These are phyloP conservation scores for Zapus hudsonius DNA, from an alignment of 2,113 vertebrate genomes.

Conservation along the genomic window DNA sequence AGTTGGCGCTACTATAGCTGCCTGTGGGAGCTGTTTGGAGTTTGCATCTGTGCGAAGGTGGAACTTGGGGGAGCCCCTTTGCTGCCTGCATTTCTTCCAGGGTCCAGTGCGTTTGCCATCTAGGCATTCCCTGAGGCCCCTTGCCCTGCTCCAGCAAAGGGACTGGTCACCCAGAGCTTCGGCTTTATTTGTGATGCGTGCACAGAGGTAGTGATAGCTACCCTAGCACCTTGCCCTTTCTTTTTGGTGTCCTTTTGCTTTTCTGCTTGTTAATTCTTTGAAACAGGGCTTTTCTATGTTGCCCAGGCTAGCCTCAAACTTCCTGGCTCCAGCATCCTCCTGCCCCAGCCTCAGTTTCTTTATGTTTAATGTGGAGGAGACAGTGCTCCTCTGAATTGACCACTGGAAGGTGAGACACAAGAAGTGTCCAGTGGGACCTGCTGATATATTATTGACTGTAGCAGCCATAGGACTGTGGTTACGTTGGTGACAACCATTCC, in stretches of 20 bases:
- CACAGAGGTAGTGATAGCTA: neutral
- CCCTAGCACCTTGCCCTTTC: neutral
- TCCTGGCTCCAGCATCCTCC: neutral
- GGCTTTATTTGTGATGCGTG: neutral
- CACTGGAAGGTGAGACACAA: neutral
- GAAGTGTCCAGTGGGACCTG: neutral
- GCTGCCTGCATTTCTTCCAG: neutral
- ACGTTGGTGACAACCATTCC: fast-evolving
- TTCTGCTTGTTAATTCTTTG: too few species aligned
- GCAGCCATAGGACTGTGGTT: fast-evolving
- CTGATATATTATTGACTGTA: fast-evolving
- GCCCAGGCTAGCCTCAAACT: neutral
- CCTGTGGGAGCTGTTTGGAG: neutral
- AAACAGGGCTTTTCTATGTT: neutral
- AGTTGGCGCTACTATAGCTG: neutral
- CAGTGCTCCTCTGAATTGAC: neutral
- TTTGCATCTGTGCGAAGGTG: neutral
- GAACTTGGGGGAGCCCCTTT: neutral
- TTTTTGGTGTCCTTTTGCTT: neutral
- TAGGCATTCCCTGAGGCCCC: neutral
- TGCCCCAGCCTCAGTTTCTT: neutral
- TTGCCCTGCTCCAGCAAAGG: neutral
- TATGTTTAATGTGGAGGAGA: neutral
- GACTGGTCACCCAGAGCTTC: neutral
- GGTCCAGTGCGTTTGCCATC: neutral